phyloP scores from a whole-genome alignment of 2,888 invertebrate species.

The Tiliacea citrago region DNA sequence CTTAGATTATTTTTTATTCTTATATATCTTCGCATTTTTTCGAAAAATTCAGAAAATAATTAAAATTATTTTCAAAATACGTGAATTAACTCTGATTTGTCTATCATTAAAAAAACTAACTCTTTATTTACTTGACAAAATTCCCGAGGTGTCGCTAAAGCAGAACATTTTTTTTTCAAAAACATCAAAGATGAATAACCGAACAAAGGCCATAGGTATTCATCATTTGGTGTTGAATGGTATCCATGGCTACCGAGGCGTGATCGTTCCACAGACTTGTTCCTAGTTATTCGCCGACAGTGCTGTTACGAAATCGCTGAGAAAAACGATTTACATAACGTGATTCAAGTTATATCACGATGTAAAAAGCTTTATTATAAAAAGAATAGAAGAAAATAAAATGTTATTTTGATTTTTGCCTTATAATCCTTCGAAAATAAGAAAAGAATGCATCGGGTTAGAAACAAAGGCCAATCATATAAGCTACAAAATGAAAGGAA shows the following conservation, averaged over 20 bases:
- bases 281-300: slow-evolving; percentile 76
- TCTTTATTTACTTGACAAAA: slow-evolving; percentile 3
- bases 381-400: slow-evolving; percentile 34
- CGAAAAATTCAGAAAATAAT: background rate
- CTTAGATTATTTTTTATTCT: too few relatives aligned
- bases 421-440: slow-evolving; percentile 45
- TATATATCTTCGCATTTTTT: background rate
- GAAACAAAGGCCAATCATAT: slow-evolving; percentile 81
- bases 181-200: slow-evolving; percentile 40
- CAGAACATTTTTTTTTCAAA: slow-evolving; percentile 27
- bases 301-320: slow-evolving; percentile 82
- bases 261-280: slow-evolving; percentile 83
- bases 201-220: slow-evolving; percentile 59
- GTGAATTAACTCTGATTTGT: background rate
- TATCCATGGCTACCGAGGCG: slow-evolving; percentile 79
- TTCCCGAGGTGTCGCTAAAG: background rate
- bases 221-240: slow-evolving; percentile 64
- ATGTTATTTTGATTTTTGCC: slow-evolving; percentile 16
- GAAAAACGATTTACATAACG: slow-evolving; percentile 83
- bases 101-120: slow-evolving; percentile 1
- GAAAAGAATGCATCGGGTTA: slow-evolving; percentile 71
- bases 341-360: slow-evolving; percentile 57
- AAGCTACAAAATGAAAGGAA: slow-evolving; percentile 82
- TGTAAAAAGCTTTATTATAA: slow-evolving; percentile 37
- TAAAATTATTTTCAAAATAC: background rate